Evolutionary conservation across 53 echinoderm and acorn worm species (phyloP), one percentile per base, ranked within the genome.

Genomic region (Hippasteria phrygiana): DNA sequence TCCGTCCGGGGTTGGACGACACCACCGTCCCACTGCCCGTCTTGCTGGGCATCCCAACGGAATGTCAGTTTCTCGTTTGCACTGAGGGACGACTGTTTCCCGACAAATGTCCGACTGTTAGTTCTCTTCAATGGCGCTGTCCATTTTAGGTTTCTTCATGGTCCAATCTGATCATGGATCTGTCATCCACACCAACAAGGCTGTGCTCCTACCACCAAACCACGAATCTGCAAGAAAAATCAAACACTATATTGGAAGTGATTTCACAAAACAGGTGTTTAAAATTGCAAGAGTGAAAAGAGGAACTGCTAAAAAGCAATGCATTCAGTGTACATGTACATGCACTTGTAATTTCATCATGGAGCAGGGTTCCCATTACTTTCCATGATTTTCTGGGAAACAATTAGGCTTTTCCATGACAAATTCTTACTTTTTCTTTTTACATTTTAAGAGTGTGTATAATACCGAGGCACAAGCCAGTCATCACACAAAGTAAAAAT

Each of bases 41-140:
- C 51, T 85, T 85, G 48, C 71, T 85, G 69, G 85, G 85, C 85
- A 85, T 85, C 37, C 85, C 85, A 67, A 27, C 69, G 24, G 37
- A 22, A 42, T 75, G 85, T 85, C 35, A 36, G 10, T 69, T 34
- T 48, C 53, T 28, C 50, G 26, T 59, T 62, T 55, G 31, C 33
- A 67, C 37, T 8, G 3, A 67, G 69, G 34, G 26, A 8, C 33
- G 34, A 67, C 4, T 20, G 33, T 35, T 36, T 11, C 32, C 3
- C 7, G 36, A 67, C 48, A 67, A 67, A 35, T 35, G 18, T 16
- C 69, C 59, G 26, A 59, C n/a, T 26, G n/a, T 24, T 55, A 66
- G 43, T 24, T 42, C 4, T 82, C 46, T 64, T 43, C 82, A 29
- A 5, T 26, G 66, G 24, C 38, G 35, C 11, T 5, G 36, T 10